Base-by-base conservation (phyloP, 2,113 vertebrate genomes). In the Microcebus tavaratra region DNA sequence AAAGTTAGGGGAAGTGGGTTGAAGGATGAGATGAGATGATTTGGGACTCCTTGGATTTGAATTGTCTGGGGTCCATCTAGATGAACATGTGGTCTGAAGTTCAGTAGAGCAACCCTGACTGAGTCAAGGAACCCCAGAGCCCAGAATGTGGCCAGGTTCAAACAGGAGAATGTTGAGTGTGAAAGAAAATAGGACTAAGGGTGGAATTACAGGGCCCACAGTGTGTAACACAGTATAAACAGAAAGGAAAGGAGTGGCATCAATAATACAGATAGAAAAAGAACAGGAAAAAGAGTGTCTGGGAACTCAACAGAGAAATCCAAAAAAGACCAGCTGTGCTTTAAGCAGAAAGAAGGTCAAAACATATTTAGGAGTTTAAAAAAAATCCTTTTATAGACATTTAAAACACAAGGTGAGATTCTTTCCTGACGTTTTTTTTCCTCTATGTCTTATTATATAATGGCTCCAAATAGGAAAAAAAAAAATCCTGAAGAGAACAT, bases 261-360 rank as follows among this genome's bases (percentile, higher is more conserved):
- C 42, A 20, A 12, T 61, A 70, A 79, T 48, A 34, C 31, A 63
- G 42, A 61, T 36, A 53, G 90, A 88, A 76, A 65, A 88, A 68
- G 17, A 89, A 65, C 25, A 21, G 39, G 61, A 34, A 67, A 76
- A 76, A 72, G 67, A 88, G 53, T 11, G 6, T 87, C 67, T 94
- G 90, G 23, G 23, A 96, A 87, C 61, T 85, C 36, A 81, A 34
- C 1, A 8, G 15, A 88, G 53, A 93, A 95, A 88, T 5, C 53
- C 79, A 95, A 92, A 61, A 75, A 65, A 88, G 53, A 86, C 25
- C 48, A 88, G 75, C 45, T 93, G 76, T 94, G 34, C 39, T 81
- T 91, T 36, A 89, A 83, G 63, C 57, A 92, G 45, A 94, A 96
- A 96, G 84, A 90, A 95, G 27, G 18, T 83, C 53, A 95, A 96